These are phyloP conservation scores for Orgyia antiqua DNA, from an alignment of 2,888 invertebrate genomes.

Conservation along the genomic window DNA sequence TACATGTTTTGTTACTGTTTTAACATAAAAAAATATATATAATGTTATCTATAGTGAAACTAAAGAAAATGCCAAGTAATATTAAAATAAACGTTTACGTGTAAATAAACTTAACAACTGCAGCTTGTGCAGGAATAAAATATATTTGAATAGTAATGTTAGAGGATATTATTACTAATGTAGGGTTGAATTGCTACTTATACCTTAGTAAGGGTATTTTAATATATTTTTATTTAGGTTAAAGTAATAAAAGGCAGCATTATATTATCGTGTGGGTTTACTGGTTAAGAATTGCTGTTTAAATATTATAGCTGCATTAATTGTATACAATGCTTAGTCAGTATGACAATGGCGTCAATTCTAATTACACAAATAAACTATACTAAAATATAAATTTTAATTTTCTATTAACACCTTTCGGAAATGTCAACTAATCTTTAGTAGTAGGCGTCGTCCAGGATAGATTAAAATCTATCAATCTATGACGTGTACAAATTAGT, in stretches of 20 bases:
- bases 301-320: not conserved
- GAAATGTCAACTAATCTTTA: too few relatives aligned
- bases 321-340: too few relatives aligned
- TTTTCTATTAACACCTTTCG: too few relatives aligned
- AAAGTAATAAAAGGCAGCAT: not conserved
- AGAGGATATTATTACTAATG: not conserved
- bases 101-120: constrained; percentile 3
- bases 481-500: too few relatives aligned
- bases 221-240: not conserved
- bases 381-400: too few relatives aligned
- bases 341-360: too few relatives aligned
- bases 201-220: not conserved
- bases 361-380: too few relatives aligned
- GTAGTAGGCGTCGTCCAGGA: too few relatives aligned
- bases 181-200: constrained; percentile 1
- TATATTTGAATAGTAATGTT: not conserved
- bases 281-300: not conserved
- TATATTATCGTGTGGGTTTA: not conserved
- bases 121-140: constrained; percentile 3
- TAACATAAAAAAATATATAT: not conserved
- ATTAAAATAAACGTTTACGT: constrained; percentile 3
- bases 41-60: not conserved
- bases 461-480: too few relatives aligned
- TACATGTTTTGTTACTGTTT: too few relatives aligned
- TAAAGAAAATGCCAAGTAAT: not conserved